These are phyloP conservation scores for Clarias batrachus DNA, from an alignment of 2,113 vertebrate species.

Conservation along the genomic window DNA sequence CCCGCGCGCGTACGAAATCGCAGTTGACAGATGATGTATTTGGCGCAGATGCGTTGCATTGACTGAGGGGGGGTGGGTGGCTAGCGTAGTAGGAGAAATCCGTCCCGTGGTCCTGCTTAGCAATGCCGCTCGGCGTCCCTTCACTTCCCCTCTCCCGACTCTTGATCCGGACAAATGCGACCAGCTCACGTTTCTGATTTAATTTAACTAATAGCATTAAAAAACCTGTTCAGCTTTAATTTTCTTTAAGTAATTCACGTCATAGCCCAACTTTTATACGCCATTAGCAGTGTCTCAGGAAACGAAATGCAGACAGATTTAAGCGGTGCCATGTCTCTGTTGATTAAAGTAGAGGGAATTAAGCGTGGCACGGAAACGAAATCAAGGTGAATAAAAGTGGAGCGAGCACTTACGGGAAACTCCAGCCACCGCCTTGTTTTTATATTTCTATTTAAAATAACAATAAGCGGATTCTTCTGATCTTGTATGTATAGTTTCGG, in stretches of 20 bases:
- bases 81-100: neutral
- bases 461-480: neutral
- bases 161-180: constrained; percentile 64
- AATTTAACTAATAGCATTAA: constrained; percentile 76
- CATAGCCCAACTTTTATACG: constrained; percentile 60
- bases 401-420: constrained; percentile 24
- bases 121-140: constrained; percentile 10
- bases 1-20: constrained; percentile 70
- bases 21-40: constrained; percentile 67
- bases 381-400: constrained; percentile 27
- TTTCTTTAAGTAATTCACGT: constrained; percentile 63
- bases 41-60: constrained; percentile 52
- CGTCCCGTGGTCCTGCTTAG: constrained; percentile 26
- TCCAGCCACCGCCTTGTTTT: neutral
- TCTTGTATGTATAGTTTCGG: neutral
- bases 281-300: constrained; percentile 53
- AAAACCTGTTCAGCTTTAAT: constrained; percentile 68
- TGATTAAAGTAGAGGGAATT: constrained; percentile 50
- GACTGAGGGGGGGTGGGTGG: constrained; percentile 12
- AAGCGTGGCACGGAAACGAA: constrained; percentile 42
- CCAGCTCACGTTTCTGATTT: constrained; percentile 69
- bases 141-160: constrained; percentile 34
- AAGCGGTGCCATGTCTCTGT: constrained; percentile 34
- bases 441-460: neutral
- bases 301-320: constrained; percentile 50